Evolutionary conservation across 1,140 invertebrate genomes (phyloP), one percentile per base, ranked within the genome.

Genomic region (Cherax destructor): DNA sequence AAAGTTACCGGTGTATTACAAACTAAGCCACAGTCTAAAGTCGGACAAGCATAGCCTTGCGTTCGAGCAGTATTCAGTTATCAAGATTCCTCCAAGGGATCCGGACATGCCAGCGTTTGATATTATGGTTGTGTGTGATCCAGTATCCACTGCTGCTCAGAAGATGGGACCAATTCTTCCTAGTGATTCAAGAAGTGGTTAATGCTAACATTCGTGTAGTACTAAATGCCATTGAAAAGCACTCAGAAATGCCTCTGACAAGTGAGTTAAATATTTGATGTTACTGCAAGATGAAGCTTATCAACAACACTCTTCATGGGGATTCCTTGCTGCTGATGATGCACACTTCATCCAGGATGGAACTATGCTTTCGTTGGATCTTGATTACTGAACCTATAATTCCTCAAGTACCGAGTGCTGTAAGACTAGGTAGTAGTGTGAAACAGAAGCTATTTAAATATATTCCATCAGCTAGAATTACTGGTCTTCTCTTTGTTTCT

Each of bases 201-300:
- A 99, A 99, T 95, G 97, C 97, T 93, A 96, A 98, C 93, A 96
- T 99, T 86, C 97, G 96, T 94, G 95, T 99, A 16, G 99, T 97
- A 94, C 95, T 99, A 81, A 99, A 99, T 94, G 98, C 98, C 92
- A 96, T 98, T 79, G 97, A 98, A 88, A 99, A 99, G 94, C 98
- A 99, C 93, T 99, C 98, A 92, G 99, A 99, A 94, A 98, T 99
- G 97, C 99, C 99, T 10, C 95, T 99, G 1, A 99, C 99, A 94
- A 99, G 97, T 98, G 3, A 76, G 79, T 72, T 76, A 30, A 41
- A 41, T 41, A 41, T 41, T 41, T 41, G 30, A 41, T 41, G 30
- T 41, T 41, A 41, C 2, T 41, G 30, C 30, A 41, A 41, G 30
- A 41, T 41, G 30, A 41, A 41, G 30, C 30, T 41, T 41, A 41